Evolutionary conservation across 2,888 invertebrate genomes (phyloP).

Genomic region (Cepaea hortensis): DNA sequence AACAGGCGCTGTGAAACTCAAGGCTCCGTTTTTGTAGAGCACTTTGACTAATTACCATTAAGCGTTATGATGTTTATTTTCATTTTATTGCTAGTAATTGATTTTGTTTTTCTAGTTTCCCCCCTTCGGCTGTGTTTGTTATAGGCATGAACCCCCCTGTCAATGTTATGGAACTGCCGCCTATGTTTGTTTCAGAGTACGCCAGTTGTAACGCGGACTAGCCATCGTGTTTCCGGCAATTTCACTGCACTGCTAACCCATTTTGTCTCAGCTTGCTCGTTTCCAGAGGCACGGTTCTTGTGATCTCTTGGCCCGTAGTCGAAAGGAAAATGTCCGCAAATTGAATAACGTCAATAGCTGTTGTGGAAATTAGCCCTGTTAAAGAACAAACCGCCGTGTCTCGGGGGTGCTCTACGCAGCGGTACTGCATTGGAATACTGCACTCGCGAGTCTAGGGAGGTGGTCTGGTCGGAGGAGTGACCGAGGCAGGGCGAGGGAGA

Average conservation of each 20-base stretch:
- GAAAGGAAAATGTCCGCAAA: slow-evolving; percentile 50
- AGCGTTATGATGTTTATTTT: neutral
- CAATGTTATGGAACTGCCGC: slow-evolving; percentile 26
- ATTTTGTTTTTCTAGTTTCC: slow-evolving; percentile 11
- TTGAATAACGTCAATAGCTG: slow-evolving; percentile 53
- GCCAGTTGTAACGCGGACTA: slow-evolving; percentile 22
- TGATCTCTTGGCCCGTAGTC: slow-evolving; percentile 48
- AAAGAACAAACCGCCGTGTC: slow-evolving; percentile 46
- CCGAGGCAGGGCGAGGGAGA: slow-evolving; percentile 33
- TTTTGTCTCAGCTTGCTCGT: slow-evolving; percentile 33
- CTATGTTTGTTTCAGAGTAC: slow-evolving; percentile 12
- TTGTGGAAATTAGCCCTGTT: slow-evolving; percentile 53
- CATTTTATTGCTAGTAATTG: no score
- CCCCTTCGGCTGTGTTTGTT: slow-evolving; percentile 30
- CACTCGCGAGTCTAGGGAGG: slow-evolving; percentile 4
- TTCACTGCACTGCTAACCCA: slow-evolving; percentile 36
- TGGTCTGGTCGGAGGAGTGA: slow-evolving; percentile 22
- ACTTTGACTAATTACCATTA: slow-evolving; percentile 42
- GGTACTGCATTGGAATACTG: slow-evolving; percentile 40
- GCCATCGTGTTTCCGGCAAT: slow-evolving; percentile 41
- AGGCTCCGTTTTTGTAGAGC: slow-evolving; percentile 19
- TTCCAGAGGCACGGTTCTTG: slow-evolving; percentile 28
- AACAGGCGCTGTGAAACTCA: neutral
- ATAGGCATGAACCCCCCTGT: neutral
- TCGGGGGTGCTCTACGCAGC: slow-evolving; percentile 34